Base-by-base conservation (phyloP, 2,113 vertebrate genomes). In the Leptobrachium ailaonicum region DNA sequence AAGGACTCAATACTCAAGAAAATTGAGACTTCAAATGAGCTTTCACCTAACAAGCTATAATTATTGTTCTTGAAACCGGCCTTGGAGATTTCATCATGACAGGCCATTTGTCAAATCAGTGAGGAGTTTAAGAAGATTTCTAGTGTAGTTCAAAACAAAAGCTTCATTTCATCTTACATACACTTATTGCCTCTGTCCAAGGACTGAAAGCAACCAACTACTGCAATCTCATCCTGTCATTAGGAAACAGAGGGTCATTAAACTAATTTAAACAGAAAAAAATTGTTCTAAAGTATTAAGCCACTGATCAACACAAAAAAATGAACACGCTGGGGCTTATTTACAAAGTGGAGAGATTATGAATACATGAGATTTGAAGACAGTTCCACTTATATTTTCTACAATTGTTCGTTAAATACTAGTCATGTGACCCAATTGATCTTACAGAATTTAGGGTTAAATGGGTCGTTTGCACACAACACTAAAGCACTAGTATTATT, bases 11-110 rank as follows among this genome's bases (percentile, higher is more conserved):
- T 85, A 92, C 92, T 93, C 86, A 93, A 94, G 92, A 94, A 96
- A 95, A 94, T 95, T 93, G 91, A 94, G 92, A 95, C 95, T 96
- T 98, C 94, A 97, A 97, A 96, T 92, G 93, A 96, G 94, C 91
- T 94, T 92, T 90, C 82, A 82, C 85, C 84, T 91, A 93, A 93
- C 87, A 91, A 90, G 86, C 90, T 90, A 90, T 94, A 98, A 98
- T 98, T 98, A 97, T 91, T 91, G 88, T 92, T 93, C 93, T 94
- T 89, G 92, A 91, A 84, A 88, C 83, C 85, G 64, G 68, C 89
- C 93, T 80, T 80, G 92, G 91, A 92, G 94, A 74, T 80, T 95
- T 92, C 85, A 83, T 50, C 90, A 88, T 87, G 87, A 88, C 85
- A 84, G 85, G 89, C 90, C 90, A 86, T 92, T 91, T 92, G 88